Evolutionary conservation across 2,888 invertebrate genomes (phyloP).

Genomic region (Zygaena filipendulae): DNA sequence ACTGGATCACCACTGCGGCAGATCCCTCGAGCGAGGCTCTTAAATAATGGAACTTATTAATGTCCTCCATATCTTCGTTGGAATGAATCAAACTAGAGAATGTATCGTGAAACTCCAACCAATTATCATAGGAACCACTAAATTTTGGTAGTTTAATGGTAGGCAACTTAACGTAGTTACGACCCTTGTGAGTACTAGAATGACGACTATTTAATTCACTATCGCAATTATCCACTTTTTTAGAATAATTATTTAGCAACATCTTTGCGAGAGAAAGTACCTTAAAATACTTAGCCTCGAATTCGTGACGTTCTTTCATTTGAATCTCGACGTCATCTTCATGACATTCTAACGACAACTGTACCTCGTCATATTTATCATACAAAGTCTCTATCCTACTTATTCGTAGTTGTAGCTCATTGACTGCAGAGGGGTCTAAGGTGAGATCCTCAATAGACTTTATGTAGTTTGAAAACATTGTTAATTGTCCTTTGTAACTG

Average conservation of each 20-base stretch:
- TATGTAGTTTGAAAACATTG: neutral
- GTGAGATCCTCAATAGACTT: neutral
- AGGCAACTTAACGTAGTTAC: conserved; percentile 9
- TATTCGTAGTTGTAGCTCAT: neutral
- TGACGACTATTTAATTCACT: neutral
- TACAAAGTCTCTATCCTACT: neutral
- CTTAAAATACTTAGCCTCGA: neutral
- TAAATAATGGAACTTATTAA: neutral
- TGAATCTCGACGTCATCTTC: neutral
- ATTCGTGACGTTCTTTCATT: neutral
- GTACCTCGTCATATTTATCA: neutral
- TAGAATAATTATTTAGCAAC: neutral
- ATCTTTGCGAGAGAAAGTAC: neutral
- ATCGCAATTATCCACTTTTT: neutral
- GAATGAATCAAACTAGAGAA: conserved; percentile 17
- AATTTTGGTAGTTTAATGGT: conserved; percentile 20
- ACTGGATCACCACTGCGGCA: neutral
- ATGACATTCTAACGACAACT: neutral
- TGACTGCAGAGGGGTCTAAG: neutral
- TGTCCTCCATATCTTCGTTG: neutral
- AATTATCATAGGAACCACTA: conserved; percentile 13
- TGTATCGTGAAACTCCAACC: conserved; percentile 20
- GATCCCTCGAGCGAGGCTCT: neutral
- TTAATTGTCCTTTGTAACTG: neutral
- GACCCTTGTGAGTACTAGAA: neutral